A percentile compares a stretch with the other conserved stretches of the same genome.
phyloP scores from a whole-genome alignment of 2,797 vertebrate genomes.

The Manis crassicaudata region DNA sequence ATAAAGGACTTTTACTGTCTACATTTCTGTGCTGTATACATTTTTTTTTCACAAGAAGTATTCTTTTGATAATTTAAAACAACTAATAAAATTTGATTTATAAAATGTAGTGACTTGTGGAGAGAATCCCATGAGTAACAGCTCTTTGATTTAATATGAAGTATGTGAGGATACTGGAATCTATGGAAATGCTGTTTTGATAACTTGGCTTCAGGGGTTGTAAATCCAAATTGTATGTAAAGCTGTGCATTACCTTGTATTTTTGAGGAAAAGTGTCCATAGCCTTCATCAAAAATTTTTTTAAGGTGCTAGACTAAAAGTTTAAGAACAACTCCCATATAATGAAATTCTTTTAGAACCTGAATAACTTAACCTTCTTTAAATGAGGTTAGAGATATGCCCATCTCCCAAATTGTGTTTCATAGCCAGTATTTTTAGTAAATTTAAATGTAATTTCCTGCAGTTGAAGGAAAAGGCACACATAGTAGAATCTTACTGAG shows the following conservation, averaged over 20 bases:
- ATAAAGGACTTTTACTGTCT: neutral
- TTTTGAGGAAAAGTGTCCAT: neutral
- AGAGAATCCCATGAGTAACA: neutral
- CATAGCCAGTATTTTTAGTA: neutral
- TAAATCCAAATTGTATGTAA: neutral
- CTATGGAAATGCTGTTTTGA: neutral
- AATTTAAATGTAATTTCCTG: neutral
- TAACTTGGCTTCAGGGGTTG: neutral
- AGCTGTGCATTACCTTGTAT: neutral
- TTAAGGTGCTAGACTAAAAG: neutral
- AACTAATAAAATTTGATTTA: neutral
- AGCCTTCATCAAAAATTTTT: neutral
- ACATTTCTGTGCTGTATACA: neutral
- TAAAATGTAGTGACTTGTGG: neutral
- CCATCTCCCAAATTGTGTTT: conserved; percentile 1
- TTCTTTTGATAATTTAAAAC: conserved; percentile 3
- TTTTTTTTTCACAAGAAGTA: neutral
- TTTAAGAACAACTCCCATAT: neutral
- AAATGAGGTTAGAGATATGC: neutral
- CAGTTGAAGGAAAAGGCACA: neutral
- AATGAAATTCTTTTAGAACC: conserved; percentile 27
- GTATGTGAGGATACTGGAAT: neutral
- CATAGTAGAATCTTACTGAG: conserved; percentile 26
- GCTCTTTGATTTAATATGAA: conserved; percentile 2
- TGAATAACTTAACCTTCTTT: neutral